phyloP scores from a whole-genome alignment of 2,113 vertebrate genomes.

The Trochalopteron elliotii region DNA sequence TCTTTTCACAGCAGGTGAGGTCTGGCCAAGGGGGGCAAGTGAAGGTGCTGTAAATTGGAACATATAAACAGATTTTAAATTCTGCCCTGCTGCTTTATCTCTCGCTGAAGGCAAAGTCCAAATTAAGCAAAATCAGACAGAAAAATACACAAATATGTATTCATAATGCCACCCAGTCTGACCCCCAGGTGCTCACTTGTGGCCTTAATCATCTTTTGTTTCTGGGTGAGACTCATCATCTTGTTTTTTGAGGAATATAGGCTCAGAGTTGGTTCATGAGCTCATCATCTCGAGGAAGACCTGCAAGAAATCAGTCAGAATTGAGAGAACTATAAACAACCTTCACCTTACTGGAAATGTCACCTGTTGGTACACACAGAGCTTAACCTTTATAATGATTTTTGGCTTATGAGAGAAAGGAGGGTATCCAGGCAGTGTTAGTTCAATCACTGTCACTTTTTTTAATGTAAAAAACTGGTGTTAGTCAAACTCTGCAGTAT shows the following conservation, averaged over 20 bases:
- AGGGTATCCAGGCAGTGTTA: not conserved
- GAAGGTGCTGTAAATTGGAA: not conserved
- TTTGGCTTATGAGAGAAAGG: not conserved
- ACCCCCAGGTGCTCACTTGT: not conserved
- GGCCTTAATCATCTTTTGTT: not conserved
- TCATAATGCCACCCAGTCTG: not conserved
- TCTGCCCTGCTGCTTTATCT: not conserved
- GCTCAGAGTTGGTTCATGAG: conserved; percentile 24
- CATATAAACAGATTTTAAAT: not conserved
- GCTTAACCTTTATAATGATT: not conserved
- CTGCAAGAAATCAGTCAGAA: conserved; percentile 16
- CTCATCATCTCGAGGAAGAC: not conserved
- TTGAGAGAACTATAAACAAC: not conserved
- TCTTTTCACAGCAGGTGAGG: not conserved
- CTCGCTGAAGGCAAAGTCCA: not conserved
- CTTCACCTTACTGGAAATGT: not conserved
- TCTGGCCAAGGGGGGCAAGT: not conserved
- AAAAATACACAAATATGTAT: not conserved
- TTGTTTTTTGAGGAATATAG: conserved; percentile 4
- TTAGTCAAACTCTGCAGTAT: not conserved
- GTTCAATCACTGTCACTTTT: not conserved
- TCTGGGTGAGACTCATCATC: not conserved
- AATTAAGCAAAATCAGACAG: not conserved
- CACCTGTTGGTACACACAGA: not conserved
- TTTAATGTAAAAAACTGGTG: not conserved